Evolutionary conservation across 2,888 invertebrate species (phyloP), one percentile per base, ranked within the genome.

Genomic region (Incurvaria masculella): DNA sequence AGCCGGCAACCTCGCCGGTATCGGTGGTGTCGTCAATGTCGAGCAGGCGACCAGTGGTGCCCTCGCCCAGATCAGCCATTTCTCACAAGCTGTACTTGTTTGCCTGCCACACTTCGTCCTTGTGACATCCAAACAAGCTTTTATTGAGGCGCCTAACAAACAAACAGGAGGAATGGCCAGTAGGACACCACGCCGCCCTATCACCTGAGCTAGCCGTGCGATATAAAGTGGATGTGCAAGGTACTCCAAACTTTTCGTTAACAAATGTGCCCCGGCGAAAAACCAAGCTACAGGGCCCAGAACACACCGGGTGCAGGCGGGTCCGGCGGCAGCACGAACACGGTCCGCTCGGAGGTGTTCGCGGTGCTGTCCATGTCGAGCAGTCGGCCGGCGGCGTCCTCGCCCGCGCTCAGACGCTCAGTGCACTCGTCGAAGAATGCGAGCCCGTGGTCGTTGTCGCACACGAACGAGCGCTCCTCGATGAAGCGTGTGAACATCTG

Each of bases 401-500:
- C 51, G 41, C 38, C 16, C 5, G 69, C 68, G 33, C 76, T 73
- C 38, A 88, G 80, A 65, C 90, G 87, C 63, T 96, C 96, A 6
- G 92, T 89, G 66, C 97, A 98, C 63, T 99, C 97, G 69, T 99
- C 99, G 65, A 99, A 99, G 72, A 95, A 95, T 14, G 92, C 94
- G 49, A 99, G 78, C 43, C 95, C 94, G 51, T 94, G 94, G 73
- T 98, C 97, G 60, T 92, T 94, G 64, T 97, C 97, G n/a, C 96
- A 95, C 1, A 97, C 95, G 72, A 99, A 98, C 56, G 97, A 97
- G 18, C 98, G 84, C 69, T 99, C 99, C 70, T 99, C 98, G 53
- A 99, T 97, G 71, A 99, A 99, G 46, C 97, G 87, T 55, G 94
- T 95, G 75, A 97, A 98, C 91, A 95, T 94, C 75, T 98, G 97